Percentiles rank a stretch among this genome's conserved stretches.
phyloP scores from a whole-genome alignment of 2,797 vertebrate species.

The Brachymystax lenok region DNA sequence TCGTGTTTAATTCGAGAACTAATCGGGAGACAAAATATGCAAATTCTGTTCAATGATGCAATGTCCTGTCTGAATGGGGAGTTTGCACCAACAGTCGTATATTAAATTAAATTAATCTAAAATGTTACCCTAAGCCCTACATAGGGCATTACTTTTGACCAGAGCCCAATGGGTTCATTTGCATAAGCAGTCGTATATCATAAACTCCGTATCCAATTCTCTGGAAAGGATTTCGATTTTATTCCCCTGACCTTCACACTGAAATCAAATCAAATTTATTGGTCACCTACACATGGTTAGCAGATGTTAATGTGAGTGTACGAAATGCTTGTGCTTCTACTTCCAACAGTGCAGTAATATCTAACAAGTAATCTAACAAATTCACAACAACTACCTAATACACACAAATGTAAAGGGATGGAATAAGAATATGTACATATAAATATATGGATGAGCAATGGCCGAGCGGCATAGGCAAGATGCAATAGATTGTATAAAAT shows the following conservation, averaged over 20 bases:
- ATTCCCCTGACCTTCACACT: constrained; percentile 43
- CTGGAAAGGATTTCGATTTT: constrained; percentile 1
- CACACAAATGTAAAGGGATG: too few species aligned
- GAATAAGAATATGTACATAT: too few species aligned
- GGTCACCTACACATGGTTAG: too few species aligned
- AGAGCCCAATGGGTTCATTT: not conserved
- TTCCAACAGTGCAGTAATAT: too few species aligned
- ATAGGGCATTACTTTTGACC: not conserved
- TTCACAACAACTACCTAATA: too few species aligned
- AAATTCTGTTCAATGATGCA: constrained; percentile 17
- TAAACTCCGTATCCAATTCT: constrained; percentile 15
- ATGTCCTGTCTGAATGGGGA: constrained; percentile 16
- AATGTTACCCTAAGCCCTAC: not conserved
- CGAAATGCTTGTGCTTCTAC: too few species aligned
- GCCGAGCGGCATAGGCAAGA: too few species aligned
- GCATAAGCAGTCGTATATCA: not conserved
- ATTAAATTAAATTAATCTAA: not conserved
- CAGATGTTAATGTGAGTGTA: too few species aligned
- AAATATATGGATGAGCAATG: too few species aligned
- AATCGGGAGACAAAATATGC: constrained; percentile 35
- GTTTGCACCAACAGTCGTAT: constrained; percentile 10
- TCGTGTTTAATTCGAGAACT: constrained; percentile 31
- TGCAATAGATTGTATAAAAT: too few species aligned
- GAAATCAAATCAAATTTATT: too few species aligned
- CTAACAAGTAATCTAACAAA: too few species aligned